Base-by-base conservation (phyloP, 2,888 invertebrate genomes). In the Argyresthia albistria region DNA sequence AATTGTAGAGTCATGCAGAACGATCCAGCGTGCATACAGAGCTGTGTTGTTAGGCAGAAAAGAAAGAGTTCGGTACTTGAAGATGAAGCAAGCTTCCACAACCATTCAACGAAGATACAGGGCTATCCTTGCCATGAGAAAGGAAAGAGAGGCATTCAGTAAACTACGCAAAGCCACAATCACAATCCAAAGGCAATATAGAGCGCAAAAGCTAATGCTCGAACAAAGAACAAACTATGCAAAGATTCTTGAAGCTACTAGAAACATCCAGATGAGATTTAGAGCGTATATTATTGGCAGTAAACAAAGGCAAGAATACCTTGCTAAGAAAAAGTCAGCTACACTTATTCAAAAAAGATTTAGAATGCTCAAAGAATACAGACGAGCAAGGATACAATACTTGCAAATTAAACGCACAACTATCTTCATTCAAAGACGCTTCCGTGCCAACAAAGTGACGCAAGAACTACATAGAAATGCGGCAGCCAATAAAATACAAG, bases 1-100 rank as follows among this genome's bases (percentile, higher is more conserved):
- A 12, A 63, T 75, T 37, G 69, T 75, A 58, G 68, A 67, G 49
- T 71, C 88, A 0, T 73, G 70, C 48, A 57, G 70, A 16, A 53
- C 60, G 8, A 78, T 91, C 46, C 90, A 91, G 63, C 69, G 62
- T 53, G 64, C 61, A 46, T 89, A 79, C 57, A 74, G 70, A 63
- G 70, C 75, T 0, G 69, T 66, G 54, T 57, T 59, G 51, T 51
- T 57, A 35, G 78, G 65, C 56, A 73, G 60, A 53, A 60, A 58
- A 35, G 65, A 75, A 56, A 70, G 77, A 43, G 58, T 65, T 45
- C 55, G 65, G 14, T 89, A 74, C 60, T 57, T 80, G 35, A 53
- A 66, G 51, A 54, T 75, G 16, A 82, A 70, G 58, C 50, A 57
- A 3, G 59, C 76, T 0, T 57, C 68, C 14, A 48, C 70, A 12